These are phyloP conservation scores for Diceros bicornis DNA, from an alignment of 2,797 vertebrate genomes.

Conservation along the genomic window DNA sequence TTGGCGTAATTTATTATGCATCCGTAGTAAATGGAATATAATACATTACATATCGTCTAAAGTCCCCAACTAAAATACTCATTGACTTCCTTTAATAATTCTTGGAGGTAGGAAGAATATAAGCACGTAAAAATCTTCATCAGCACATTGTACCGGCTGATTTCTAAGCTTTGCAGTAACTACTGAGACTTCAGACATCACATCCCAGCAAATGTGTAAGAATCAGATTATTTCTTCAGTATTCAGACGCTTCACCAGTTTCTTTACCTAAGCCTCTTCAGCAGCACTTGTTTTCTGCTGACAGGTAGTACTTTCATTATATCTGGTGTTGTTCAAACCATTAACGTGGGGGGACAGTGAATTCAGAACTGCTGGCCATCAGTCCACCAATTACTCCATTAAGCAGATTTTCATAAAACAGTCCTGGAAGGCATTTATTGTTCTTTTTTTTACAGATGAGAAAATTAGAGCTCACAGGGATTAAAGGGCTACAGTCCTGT, in stretches of 20 bases:
- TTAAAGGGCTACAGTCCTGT: neutral
- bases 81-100: neutral
- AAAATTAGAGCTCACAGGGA: neutral
- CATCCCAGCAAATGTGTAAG: neutral
- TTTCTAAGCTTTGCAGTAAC: neutral
- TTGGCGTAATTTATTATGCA: neutral
- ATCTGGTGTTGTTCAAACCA: neutral
- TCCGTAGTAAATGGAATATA: neutral
- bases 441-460: neutral
- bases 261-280: neutral
- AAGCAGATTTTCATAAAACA: neutral
- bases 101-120: neutral
- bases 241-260: conserved; percentile 10
- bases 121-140: conserved; percentile 1
- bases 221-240: conserved; percentile 15
- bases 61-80: neutral
- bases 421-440: neutral
- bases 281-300: neutral
- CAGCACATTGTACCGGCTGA: neutral
- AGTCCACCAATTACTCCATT: neutral
- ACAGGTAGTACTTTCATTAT: neutral
- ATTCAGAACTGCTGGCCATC: neutral
- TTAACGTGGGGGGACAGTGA: conserved; percentile 21
- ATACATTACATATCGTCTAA: neutral
- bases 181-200: neutral